Base-by-base conservation (phyloP, 2,797 vertebrate species). In the Brachymystax lenok region DNA sequence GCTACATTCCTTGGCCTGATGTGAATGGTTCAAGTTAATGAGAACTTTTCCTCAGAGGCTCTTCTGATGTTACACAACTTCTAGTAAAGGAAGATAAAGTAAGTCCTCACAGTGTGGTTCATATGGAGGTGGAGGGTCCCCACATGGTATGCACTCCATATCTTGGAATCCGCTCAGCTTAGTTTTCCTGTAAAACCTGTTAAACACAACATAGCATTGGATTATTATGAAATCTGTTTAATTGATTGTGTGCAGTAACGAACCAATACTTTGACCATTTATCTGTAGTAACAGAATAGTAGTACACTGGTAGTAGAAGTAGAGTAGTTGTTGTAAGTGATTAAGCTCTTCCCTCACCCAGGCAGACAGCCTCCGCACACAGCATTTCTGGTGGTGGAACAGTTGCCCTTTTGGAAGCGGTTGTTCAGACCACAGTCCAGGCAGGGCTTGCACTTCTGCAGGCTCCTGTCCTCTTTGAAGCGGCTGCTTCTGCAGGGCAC, bases 151-250 rank as follows among this genome's bases (percentile, higher is more conserved):
- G 80, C 98, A 99, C 87, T 99, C 97, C 98, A 98, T 97, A 85
- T 99, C 97, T 84, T 99, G 97, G 90, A 99, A 99, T 75, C 98
- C 98, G 77, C 98, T 97, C 79, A 99, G 92, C 81, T 98, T 99
- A 0, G 97, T 98, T 91, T 99, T 99, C 87, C 97, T 96, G 84
- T 99, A 99, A 93, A 96, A 98, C 74, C 98, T 99, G 92, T 74
- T 28, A 54, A 46, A 35, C 67, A 69, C 33, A 40, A 69, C 14
- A 69, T 67, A 19, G 7, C 33, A 69, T 40, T 19, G 5, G 33
- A 33, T 69, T 69, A 40, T 33, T 71, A 12, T 16, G 27, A 71
- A 52, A 28, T 24, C 21, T 46, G 40, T 10, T 35, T 19, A 70
- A n/a, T 46, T 10, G n/a, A 61, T 61, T 46, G 40, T 70, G 12